phyloP scores from a whole-genome alignment of 1,140 invertebrate species.

The Mamestra configurata region DNA sequence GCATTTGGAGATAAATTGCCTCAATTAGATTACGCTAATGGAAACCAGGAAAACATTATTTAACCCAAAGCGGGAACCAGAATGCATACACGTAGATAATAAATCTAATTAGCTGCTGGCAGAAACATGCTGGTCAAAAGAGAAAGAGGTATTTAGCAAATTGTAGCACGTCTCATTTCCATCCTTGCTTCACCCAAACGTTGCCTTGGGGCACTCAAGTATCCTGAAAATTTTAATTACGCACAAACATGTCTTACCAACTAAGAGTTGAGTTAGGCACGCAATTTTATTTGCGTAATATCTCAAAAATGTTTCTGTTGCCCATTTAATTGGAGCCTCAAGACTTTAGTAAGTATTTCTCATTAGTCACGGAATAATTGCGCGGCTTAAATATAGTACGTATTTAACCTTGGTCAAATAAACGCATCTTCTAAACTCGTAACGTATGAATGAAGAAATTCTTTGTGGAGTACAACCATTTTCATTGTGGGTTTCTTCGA shows the following conservation, averaged over 20 bases:
- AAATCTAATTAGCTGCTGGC: slow-evolving; percentile 35
- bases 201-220: slow-evolving; percentile 31
- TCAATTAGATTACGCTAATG: slow-evolving; percentile 32
- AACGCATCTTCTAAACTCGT: background rate
- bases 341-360: slow-evolving; percentile 27
- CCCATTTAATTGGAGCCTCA: slow-evolving; percentile 15
- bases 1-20: background rate
- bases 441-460: background rate
- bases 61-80: background rate
- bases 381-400: background rate
- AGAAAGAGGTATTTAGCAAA: slow-evolving; percentile 42
- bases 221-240: slow-evolving; percentile 44
- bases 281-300: slow-evolving; percentile 26
- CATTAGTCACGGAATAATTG: slow-evolving; percentile 45
- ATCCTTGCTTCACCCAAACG: slow-evolving; percentile 6
- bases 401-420: background rate
- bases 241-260: slow-evolving; percentile 30
- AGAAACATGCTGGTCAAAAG: slow-evolving; percentile 30
- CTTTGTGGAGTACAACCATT: background rate
- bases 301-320: slow-evolving; percentile 33
- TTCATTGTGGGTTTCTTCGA: background rate
- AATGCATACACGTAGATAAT: slow-evolving; percentile 31
- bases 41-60: slow-evolving; percentile 26
- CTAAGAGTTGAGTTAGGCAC: slow-evolving; percentile 21
- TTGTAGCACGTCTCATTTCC: slow-evolving; percentile 24